Percentiles rank a stretch among this genome's conserved stretches.
Conservation (phyloP, 2,797 vertebrate species). For the Poecilia wingei region DNA sequence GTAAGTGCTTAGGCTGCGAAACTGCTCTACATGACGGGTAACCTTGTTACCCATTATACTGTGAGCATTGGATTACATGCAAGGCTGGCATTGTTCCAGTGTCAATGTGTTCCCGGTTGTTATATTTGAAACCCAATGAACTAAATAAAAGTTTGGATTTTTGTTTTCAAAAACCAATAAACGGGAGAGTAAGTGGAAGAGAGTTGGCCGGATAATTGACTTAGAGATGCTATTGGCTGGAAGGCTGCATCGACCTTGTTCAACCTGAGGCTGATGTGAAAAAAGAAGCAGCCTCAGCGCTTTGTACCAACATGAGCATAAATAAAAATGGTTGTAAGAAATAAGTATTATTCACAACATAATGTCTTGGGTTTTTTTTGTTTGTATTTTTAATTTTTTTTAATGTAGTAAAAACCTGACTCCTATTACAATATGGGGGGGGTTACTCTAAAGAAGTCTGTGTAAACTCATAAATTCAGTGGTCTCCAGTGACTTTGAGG, state of each 20-base stretch:
- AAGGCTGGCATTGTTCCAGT: slow-evolving; percentile 1
- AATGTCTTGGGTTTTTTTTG: no score
- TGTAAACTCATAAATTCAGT: neutral
- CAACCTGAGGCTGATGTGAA: neutral
- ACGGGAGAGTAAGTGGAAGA: neutral
- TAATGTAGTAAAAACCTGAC: neutral
- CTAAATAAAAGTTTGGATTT: no score
- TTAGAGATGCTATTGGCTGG: slow-evolving; percentile 20
- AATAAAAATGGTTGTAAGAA: neutral
- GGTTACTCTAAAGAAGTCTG: neutral
- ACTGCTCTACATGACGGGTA: slow-evolving; percentile 55
- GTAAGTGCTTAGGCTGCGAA: neutral
- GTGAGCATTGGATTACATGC: slow-evolving; percentile 3
- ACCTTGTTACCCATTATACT: slow-evolving; percentile 40
- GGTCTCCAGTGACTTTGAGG: slow-evolving; percentile 9
- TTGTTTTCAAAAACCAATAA: neutral
- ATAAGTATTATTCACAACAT: no score
- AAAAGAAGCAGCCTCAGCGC: neutral
- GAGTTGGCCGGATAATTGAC: slow-evolving; percentile 10
- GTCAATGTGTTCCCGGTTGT: neutral
- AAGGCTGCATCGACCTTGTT: slow-evolving; percentile 1
- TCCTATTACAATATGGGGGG: neutral
- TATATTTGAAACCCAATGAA: no score
- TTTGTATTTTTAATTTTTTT: no score
- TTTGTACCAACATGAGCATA: neutral